Percentiles rank a stretch among this genome's conserved stretches.
Evolutionary conservation across 2,797 vertebrate species (phyloP).

Genomic region (Heteromormyrus szaboi): DNA sequence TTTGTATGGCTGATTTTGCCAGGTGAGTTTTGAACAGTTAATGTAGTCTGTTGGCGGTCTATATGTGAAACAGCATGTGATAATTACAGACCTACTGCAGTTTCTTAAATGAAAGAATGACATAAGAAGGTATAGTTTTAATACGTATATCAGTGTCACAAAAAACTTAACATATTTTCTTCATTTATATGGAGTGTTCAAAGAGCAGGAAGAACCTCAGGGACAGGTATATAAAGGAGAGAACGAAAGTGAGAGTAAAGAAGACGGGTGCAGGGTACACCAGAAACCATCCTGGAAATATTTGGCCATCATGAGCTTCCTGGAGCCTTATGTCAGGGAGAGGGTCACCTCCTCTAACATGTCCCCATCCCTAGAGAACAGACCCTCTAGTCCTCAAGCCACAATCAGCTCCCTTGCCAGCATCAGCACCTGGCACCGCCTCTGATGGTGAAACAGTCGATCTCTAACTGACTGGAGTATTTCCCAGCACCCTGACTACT

Average conservation of each 20-base stretch:
- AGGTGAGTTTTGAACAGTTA: not conserved
- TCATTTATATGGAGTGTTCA: not conserved
- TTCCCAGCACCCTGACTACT: not conserved
- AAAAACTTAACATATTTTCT: not conserved
- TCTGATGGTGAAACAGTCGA: not conserved
- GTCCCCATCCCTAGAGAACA: not conserved
- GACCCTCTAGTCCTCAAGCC: not conserved
- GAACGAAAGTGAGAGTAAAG: not conserved
- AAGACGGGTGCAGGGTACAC: not conserved
- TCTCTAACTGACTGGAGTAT: not conserved
- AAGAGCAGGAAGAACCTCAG: not conserved
- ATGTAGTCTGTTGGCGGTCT: not conserved
- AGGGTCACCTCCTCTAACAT: not conserved
- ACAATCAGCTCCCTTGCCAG: not conserved
- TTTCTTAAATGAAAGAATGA: not conserved
- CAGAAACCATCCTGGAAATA: not conserved
- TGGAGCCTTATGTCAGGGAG: not conserved
- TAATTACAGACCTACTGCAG: not conserved
- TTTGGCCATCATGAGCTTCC: not conserved
- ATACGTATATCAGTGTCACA: not conserved
- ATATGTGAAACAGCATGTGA: not conserved
- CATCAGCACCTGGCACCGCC: not conserved
- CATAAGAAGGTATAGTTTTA: not conserved
- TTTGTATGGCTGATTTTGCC: not conserved
- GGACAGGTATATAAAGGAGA: not conserved